Evolutionary conservation across 2,888 invertebrate genomes (phyloP), one percentile per base, ranked within the genome.

Genomic region (Aphidius colemani): DNA sequence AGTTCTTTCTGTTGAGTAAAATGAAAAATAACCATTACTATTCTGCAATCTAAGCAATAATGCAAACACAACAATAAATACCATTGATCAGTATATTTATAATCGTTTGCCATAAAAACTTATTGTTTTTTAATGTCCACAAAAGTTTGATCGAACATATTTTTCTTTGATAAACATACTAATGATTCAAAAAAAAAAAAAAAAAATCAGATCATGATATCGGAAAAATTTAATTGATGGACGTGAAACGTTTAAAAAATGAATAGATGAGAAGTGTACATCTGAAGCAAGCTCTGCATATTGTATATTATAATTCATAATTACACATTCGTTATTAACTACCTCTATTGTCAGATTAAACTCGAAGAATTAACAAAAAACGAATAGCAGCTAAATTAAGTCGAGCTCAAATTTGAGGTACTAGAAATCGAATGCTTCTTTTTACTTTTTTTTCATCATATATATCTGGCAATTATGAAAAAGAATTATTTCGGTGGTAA

Each of bases 251-350:
- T 57, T 46, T 9, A 18, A 44, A 45, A 18, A 43, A 9, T 10
- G 8, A 13, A 45, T 9, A 18, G 1, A 55, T 18, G 30, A 10
- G 30, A 30, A 30, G 10, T 46, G 39, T 44, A 13, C 7, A 48
- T 48, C 48, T 48, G 3, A 13, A 13, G 6, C n/a, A 45, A 60
- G 46, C 73, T 74, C 70, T 79, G 78, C 79, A 78, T 75, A 79
- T 78, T 79, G 72, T 78, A 77, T 75, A 78, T 72, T 79, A 78
- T 78, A 78, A 79, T 79, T 78, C 77, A 76, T 78, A 5, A 30
- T 5, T 30, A 5, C 30, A 30, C 3, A 30, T 76, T 74, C 74
- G 73, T 75, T 73, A 78, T 75, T 75, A 69, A 77, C 75, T 76
- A 77, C 71, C 72, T 75, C 77, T 76, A 75, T 74, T 74, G 72